Conservation (phyloP, 2,113 vertebrate genomes). For the Parus major region DNA sequence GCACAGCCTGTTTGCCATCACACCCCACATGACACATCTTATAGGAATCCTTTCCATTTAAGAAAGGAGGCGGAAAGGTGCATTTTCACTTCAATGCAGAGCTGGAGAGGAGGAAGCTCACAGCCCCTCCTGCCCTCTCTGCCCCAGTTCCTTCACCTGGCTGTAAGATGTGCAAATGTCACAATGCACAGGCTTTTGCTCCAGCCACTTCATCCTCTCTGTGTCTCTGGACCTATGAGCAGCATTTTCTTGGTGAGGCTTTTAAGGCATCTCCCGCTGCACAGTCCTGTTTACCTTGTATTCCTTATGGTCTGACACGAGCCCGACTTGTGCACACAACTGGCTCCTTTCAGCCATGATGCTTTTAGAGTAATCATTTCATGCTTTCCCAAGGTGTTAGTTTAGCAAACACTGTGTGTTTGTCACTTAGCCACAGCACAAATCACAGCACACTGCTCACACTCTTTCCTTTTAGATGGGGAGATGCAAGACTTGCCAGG, state of each 20-base stretch:
- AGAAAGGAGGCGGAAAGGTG: neutral
- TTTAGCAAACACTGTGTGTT: neutral
- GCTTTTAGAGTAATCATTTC: neutral
- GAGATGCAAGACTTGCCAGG: neutral
- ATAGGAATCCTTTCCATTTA: neutral
- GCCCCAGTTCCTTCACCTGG: neutral
- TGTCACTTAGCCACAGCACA: neutral
- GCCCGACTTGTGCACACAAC: neutral
- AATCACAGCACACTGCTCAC: neutral
- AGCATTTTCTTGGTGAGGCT: neutral
- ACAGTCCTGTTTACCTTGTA: neutral
- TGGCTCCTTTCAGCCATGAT: neutral
- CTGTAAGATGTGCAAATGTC: neutral
- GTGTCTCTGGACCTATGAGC: neutral
- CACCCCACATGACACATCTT: neutral
- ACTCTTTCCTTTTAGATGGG: neutral
- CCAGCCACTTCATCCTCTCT: neutral
- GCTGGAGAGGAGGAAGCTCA: neutral
- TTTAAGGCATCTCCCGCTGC: neutral
- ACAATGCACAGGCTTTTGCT: neutral
- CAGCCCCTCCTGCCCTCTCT: neutral
- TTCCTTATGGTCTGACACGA: neutral
- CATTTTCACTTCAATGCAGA: neutral
- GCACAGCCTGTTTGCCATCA: neutral
- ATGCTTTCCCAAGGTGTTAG: neutral